phyloP scores from a whole-genome alignment of 2,888 invertebrate species.

The Leptopterna dolabrata region DNA sequence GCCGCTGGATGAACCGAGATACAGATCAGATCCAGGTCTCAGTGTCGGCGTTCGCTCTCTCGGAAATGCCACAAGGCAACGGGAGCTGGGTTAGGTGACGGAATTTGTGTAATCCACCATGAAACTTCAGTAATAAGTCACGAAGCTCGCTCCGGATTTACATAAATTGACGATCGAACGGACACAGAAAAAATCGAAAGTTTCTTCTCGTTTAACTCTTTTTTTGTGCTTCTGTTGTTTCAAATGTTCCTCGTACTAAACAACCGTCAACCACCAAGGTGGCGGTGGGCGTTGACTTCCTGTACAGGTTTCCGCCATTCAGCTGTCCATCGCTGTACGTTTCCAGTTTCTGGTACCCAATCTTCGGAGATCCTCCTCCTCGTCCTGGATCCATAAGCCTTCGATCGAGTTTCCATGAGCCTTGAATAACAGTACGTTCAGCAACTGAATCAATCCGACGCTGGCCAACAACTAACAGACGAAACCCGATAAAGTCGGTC shows the following conservation, averaged over 20 bases:
- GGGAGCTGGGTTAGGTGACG: neutral
- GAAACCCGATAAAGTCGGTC: too few relatives aligned
- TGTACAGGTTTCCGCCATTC: too few relatives aligned
- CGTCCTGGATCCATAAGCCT: too few relatives aligned
- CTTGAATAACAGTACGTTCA: too few relatives aligned
- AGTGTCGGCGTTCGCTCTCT: neutral
- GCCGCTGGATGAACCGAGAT: neutral
- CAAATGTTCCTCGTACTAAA: neutral
- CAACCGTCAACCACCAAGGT: too few relatives aligned
- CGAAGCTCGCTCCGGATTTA: slow-evolving; percentile 22
- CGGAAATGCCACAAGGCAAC: slow-evolving; percentile 12
- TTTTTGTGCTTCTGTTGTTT: neutral
- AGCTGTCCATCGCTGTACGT: too few relatives aligned
- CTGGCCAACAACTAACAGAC: too few relatives aligned
- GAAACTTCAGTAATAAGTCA: slow-evolving; percentile 4
- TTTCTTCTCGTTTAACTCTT: neutral
- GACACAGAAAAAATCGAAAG: neutral
- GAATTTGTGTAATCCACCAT: slow-evolving; percentile 20
- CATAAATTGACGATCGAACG: neutral
- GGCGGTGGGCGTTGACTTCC: too few relatives aligned
- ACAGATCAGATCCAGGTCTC: neutral
- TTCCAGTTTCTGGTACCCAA: too few relatives aligned
- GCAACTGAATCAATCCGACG: too few relatives aligned
- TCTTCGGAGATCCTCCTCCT: too few relatives aligned
- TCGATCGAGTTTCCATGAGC: too few relatives aligned